Evolutionary conservation across 2,888 invertebrate genomes (phyloP).

Genomic region (Eumacrocentrus americanus): DNA sequence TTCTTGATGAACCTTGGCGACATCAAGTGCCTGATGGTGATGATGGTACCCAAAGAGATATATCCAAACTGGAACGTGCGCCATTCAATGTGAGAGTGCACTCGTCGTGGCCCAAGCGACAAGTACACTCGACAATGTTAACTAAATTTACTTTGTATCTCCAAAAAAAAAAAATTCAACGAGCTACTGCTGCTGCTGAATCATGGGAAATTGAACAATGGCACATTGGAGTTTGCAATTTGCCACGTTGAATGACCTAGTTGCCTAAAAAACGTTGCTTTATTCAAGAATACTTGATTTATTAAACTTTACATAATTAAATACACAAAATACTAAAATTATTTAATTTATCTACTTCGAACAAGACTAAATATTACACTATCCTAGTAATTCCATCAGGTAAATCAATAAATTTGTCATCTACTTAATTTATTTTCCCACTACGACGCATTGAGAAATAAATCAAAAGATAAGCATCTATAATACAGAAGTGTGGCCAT

Average conservation of each 20-base stretch:
- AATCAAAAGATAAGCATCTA: neutral
- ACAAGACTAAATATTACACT: no score
- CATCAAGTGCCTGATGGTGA: no score
- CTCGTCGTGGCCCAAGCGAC: neutral
- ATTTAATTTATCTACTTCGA: neutral
- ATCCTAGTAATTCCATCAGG: no score
- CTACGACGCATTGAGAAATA: no score
- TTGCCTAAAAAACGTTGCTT: neutral
- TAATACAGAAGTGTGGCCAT: constrained; percentile 6
- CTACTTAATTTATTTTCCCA: no score
- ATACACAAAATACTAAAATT: neutral
- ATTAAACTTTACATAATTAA: neutral
- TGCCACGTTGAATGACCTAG: neutral
- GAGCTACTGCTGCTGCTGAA: neutral
- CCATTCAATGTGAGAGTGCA: neutral
- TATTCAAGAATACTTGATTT: constrained; percentile 7
- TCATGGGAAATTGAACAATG: neutral
- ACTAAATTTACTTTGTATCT: neutral
- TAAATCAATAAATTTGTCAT: no score
- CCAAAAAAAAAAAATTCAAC: no score
- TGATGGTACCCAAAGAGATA: no score
- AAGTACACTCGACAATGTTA: neutral
- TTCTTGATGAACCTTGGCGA: neutral
- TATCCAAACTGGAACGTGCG: neutral
- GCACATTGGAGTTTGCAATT: neutral